Percentiles rank a stretch among this genome's conserved stretches.
Conservation (phyloP, 1,140 invertebrate genomes). For the Rhysida immarginata region DNA sequence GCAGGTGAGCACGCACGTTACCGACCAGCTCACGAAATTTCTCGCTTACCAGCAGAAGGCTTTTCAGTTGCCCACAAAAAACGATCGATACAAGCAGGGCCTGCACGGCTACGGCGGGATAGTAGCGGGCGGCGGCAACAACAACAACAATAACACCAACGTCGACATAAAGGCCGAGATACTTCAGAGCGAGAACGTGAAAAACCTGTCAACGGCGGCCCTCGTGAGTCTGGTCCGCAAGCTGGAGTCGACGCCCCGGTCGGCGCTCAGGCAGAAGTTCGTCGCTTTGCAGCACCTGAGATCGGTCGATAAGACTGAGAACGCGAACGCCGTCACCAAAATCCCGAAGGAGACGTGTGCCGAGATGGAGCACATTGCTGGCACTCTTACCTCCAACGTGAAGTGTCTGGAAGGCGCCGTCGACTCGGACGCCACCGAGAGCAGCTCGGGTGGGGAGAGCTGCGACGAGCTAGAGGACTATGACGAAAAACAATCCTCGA, state of each 20-base stretch:
- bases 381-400: slow-evolving; percentile 50
- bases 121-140: slow-evolving; percentile 11
- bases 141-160: background rate
- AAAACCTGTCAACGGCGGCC: slow-evolving; percentile 35
- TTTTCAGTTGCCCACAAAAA: slow-evolving; percentile 28
- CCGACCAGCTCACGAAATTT: slow-evolving; percentile 53
- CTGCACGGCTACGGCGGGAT: slow-evolving; percentile 16
- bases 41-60: slow-evolving; percentile 48
- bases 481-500: slow-evolving; percentile 16
- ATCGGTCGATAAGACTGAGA: background rate
- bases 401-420: slow-evolving; percentile 50
- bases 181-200: slow-evolving; percentile 31
- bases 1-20: slow-evolving; percentile 51
- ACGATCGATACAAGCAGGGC: slow-evolving; percentile 6
- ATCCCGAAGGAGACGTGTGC: slow-evolving; percentile 21
- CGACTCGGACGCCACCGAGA: slow-evolving; percentile 84
- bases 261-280: slow-evolving; percentile 5
- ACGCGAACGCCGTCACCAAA: slow-evolving; percentile 8
- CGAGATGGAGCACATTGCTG: slow-evolving; percentile 29
- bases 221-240: slow-evolving; percentile 39
- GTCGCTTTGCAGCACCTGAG: slow-evolving; percentile 10
- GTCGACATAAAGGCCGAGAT: slow-evolving; percentile 27
- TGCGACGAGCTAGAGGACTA: slow-evolving; percentile 63
- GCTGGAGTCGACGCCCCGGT: slow-evolving; percentile 31
- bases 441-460: slow-evolving; percentile 83